Conservation (phyloP, 2,113 vertebrate genomes). For the Alectura lathami region DNA sequence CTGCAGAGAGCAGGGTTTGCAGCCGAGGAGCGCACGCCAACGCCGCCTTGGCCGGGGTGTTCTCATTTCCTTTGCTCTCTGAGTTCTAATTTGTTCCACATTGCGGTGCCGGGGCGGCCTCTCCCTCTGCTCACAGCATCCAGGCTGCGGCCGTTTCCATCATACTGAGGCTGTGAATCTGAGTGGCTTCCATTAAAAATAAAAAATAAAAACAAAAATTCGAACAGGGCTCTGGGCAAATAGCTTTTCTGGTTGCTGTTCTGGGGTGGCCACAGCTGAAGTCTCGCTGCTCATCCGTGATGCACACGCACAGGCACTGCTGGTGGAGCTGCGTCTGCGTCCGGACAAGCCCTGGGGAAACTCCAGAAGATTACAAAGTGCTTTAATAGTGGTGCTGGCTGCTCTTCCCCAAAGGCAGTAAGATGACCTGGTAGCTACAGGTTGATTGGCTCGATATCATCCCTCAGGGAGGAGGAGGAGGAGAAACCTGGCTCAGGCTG, state of each 20-base stretch:
- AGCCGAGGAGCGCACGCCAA: background rate
- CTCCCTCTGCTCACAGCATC: slow-evolving; percentile 54
- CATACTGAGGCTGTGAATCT: background rate
- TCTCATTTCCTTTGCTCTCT: slow-evolving; percentile 50
- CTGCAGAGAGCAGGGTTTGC: background rate
- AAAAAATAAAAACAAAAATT: background rate
- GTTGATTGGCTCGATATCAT: slow-evolving; percentile 42
- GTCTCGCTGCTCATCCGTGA: background rate
- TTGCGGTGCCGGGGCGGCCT: background rate
- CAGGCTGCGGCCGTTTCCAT: slow-evolving; percentile 6
- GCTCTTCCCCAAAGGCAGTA: slow-evolving; percentile 10
- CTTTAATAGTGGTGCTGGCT: slow-evolving; percentile 4
- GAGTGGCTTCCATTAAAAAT: slow-evolving; percentile 30
- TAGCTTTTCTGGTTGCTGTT: background rate
- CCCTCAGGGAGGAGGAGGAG: background rate
- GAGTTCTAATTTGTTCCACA: slow-evolving; percentile 75
- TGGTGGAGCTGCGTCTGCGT: accelerated
- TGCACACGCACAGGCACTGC: background rate
- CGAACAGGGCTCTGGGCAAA: background rate
- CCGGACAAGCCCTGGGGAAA: background rate
- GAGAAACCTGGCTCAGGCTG: background rate
- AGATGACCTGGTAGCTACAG: slow-evolving; percentile 57
- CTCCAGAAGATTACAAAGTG: slow-evolving; percentile 30
- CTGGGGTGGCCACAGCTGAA: background rate
- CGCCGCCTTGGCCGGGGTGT: background rate